Conservation (phyloP, 2,888 invertebrate genomes). For the Torymus auratus region DNA sequence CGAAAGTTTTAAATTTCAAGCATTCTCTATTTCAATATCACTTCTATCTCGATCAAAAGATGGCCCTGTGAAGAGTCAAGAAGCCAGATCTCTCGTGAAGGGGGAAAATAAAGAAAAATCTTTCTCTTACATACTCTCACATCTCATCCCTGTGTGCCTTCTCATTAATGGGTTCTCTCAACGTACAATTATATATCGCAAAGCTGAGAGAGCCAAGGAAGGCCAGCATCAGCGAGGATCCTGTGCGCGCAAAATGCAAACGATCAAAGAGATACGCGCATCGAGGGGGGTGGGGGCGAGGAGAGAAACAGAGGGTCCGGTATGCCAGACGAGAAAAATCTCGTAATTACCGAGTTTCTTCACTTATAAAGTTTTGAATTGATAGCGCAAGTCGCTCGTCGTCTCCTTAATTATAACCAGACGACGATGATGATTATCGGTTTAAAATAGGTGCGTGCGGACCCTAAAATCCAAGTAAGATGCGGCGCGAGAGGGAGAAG, state of each 20-base stretch:
- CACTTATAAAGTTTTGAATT: slow-evolving; percentile 60
- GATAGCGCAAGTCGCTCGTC: slow-evolving; percentile 61
- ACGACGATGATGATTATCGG: slow-evolving; percentile 53
- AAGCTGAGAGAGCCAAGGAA: neutral
- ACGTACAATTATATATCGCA: slow-evolving; percentile 9
- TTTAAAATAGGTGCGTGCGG: slow-evolving; percentile 49
- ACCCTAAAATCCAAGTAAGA: slow-evolving; percentile 41
- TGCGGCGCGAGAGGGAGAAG: too few relatives aligned
- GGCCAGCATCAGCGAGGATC: neutral
- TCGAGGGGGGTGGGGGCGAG: too few relatives aligned
- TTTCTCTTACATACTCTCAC: too few relatives aligned
- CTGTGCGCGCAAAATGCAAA: slow-evolving; percentile 24
- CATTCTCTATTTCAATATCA: slow-evolving; percentile 43
- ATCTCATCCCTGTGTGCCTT: neutral
- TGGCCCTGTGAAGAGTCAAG: slow-evolving; percentile 9
- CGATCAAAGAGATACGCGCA: neutral
- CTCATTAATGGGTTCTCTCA: slow-evolving; percentile 46
- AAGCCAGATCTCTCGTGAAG: slow-evolving; percentile 3
- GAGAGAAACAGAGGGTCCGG: too few relatives aligned
- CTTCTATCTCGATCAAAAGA: slow-evolving; percentile 43
- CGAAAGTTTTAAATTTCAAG: slow-evolving; percentile 48
- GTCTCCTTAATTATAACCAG: slow-evolving; percentile 60
- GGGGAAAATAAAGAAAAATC: slow-evolving; percentile 44
- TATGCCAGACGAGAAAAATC: slow-evolving; percentile 21
- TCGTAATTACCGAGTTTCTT: slow-evolving; percentile 34